Conservation (phyloP, 2,888 invertebrate genomes). For the Cantharis flavilabris region DNA sequence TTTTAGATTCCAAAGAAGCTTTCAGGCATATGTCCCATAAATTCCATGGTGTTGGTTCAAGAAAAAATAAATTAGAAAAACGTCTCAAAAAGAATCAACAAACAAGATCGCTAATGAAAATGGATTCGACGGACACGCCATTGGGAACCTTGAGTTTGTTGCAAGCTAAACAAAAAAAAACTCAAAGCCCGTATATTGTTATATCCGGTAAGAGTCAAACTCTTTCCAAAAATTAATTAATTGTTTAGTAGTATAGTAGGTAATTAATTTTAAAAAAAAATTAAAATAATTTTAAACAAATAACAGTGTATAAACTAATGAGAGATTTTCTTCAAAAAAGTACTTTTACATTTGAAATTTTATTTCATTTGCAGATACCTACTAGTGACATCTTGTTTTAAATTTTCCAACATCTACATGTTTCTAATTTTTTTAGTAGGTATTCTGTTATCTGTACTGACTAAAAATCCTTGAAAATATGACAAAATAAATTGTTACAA, state of each 20-base stretch:
- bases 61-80: conserved; percentile 98
- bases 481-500: no score
- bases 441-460: background rate
- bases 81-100: conserved; percentile 92
- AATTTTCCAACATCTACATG: background rate
- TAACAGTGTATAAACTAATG: no score
- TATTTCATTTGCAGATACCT: background rate
- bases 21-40: conserved; percentile 95
- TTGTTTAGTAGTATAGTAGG: no score
- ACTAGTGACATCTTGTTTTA: background rate
- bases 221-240: conserved; percentile 50
- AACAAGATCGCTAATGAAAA: conserved; percentile 93
- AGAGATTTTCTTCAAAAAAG: background rate
- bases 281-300: no score
- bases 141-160: conserved; percentile 92
- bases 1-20: conserved; percentile 93
- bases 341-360: background rate
- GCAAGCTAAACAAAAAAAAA: conserved; percentile 93
- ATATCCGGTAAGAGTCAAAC: conserved; percentile 85
- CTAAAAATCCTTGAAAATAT: background rate
- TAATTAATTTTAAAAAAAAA: no score
- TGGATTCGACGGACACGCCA: conserved; percentile 98
- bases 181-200: conserved; percentile 89
- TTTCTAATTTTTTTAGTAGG: background rate
- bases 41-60: conserved; percentile 99